These are phyloP conservation scores for Ochlodes sylvanus DNA, from an alignment of 2,888 invertebrate species.

Conservation along the genomic window DNA sequence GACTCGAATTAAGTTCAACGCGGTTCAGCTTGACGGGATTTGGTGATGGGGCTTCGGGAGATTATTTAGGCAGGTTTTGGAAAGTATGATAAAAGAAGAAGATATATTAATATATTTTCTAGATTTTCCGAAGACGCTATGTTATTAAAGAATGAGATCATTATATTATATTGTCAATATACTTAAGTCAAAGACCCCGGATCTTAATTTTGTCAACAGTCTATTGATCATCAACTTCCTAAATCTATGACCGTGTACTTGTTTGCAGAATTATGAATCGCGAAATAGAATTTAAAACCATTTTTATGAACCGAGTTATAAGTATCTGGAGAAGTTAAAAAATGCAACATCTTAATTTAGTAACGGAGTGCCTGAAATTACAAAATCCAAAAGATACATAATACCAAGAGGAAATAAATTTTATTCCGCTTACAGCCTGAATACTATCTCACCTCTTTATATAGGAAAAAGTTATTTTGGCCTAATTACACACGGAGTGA, in stretches of 20 bases:
- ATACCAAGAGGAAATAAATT: slow-evolving; percentile 11
- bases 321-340: slow-evolving; percentile 2
- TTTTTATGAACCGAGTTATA: slow-evolving; percentile 18
- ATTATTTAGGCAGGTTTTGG: neutral
- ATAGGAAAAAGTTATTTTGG: slow-evolving; percentile 1
- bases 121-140: too few species aligned
- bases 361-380: slow-evolving; percentile 18
- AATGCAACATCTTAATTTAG: slow-evolving; percentile 18
- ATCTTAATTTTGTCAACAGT: too few species aligned
- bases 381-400: slow-evolving; percentile 15
- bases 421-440: slow-evolving; percentile 1
- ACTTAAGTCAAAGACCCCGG: too few species aligned
- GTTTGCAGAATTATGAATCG: too few species aligned
- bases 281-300: too few species aligned
- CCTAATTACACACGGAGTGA: neutral
- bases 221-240: too few species aligned
- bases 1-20: slow-evolving; percentile 51
- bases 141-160: too few species aligned
- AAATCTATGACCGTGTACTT: too few species aligned
- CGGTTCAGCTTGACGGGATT: slow-evolving; percentile 20
- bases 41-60: neutral
- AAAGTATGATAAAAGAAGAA: neutral
- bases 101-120: too few species aligned
- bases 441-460: slow-evolving; percentile 20
- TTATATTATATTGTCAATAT: too few species aligned